These are phyloP conservation scores for Lasioglossum albipes DNA, from an alignment of 1,140 invertebrate genomes.

Conservation along the genomic window DNA sequence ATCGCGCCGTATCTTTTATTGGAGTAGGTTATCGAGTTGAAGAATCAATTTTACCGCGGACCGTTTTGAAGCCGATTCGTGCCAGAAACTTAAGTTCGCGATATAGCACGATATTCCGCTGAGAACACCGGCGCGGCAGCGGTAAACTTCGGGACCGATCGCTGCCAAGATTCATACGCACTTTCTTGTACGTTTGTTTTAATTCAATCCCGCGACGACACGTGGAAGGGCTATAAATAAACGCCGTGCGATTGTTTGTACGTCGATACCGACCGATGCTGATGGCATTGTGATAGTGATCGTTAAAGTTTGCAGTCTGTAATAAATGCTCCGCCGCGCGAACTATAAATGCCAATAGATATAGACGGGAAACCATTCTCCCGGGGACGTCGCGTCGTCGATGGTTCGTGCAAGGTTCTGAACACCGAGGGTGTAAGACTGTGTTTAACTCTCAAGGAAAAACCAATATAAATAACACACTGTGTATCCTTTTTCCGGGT, in stretches of 20 bases:
- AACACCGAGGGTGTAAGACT: conserved; percentile 1
- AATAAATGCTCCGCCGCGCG: neutral
- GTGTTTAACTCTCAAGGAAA: conserved; percentile 19
- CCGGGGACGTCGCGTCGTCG: neutral
- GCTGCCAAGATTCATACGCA: conserved; percentile 1
- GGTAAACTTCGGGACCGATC: neutral
- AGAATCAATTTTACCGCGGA: neutral
- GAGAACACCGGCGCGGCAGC: neutral
- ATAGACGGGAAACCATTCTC: neutral
- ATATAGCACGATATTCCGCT: neutral
- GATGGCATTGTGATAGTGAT: neutral
- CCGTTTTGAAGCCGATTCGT: neutral
- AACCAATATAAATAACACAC: conserved; percentile 38
- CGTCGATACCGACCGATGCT: neutral
- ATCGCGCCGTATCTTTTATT: neutral
- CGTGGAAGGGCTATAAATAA: conserved; percentile 48
- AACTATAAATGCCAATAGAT: neutral
- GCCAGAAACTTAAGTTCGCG: conserved; percentile 26
- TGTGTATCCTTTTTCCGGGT: conserved; percentile 15
- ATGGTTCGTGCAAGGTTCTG: neutral
- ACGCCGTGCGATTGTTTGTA: conserved; percentile 31
- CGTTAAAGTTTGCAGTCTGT: neutral
- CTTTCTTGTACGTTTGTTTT: conserved; percentile 36
- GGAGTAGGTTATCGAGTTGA: neutral
- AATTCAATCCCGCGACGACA: conserved; percentile 36